A percentile compares a stretch with the other conserved stretches of the same genome.
These are phyloP conservation scores for Xerus rutilus DNA, from an alignment of 2,797 vertebrate species.

Conservation along the genomic window DNA sequence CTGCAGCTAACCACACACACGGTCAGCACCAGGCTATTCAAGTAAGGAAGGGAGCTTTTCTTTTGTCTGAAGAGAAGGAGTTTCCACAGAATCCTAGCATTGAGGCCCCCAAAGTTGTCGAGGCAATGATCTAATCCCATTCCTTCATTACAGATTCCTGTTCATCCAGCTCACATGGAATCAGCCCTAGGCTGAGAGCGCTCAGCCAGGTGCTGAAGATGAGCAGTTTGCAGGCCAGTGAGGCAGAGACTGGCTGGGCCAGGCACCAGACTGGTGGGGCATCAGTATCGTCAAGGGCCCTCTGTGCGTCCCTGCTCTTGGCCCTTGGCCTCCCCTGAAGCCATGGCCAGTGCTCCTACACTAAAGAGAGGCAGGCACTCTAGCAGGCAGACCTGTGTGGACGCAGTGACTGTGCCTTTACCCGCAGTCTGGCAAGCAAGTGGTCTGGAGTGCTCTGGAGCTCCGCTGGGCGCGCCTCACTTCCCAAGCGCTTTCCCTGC, in stretches of 20 bases:
- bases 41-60: background rate
- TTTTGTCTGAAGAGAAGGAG: background rate
- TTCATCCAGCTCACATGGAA: background rate
- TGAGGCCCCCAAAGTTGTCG: background rate
- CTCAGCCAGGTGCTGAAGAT: background rate
- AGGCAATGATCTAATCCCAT: background rate
- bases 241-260: background rate
- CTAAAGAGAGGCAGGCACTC: background rate
- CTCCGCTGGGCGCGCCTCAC: background rate
- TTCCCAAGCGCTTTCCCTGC: background rate
- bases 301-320: background rate
- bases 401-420: background rate
- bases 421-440: background rate
- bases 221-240: background rate
- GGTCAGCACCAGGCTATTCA: background rate
- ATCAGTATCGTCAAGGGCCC: background rate
- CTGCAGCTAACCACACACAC: background rate
- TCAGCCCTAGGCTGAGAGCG: background rate
- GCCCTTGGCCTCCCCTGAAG: background rate
- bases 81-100: background rate
- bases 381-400: background rate
- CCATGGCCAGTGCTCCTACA: background rate
- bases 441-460: too few species aligned
- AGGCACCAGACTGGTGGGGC: background rate
- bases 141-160: background rate